Evolutionary conservation across 1,140 invertebrate genomes (phyloP).

Genomic region (Meteorus sp.): DNA sequence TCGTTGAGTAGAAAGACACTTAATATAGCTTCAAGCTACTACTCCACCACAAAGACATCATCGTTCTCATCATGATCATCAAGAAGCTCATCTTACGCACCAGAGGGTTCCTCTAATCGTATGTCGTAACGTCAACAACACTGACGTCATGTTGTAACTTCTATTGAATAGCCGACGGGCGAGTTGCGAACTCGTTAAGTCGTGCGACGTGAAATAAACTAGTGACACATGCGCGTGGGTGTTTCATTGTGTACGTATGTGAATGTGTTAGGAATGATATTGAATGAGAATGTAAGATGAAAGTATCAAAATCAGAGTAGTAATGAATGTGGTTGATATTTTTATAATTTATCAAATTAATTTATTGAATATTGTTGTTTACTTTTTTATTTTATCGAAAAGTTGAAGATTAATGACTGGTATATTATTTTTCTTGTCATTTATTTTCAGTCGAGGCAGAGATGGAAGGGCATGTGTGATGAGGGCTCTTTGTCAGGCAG

Average conservation of each 20-base stretch:
- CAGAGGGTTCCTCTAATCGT: conserved; percentile 7
- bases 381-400: too few species aligned
- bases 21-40: not conserved
- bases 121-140: conserved; percentile 7
- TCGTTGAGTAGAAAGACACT: too few species aligned
- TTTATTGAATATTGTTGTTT: too few species aligned
- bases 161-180: not conserved
- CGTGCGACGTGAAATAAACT: too few species aligned
- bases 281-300: too few species aligned
- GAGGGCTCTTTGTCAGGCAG: conserved; percentile 62
- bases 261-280: too few species aligned
- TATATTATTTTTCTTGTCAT: conserved; percentile 3
- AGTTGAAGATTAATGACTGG: not conserved
- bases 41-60: conserved; percentile 3
- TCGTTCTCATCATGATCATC: not conserved
- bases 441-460: conserved; percentile 57
- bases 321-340: too few species aligned
- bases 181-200: conserved; percentile 9
- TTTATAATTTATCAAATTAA: too few species aligned
- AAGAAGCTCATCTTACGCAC: conserved; percentile 1
- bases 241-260: too few species aligned
- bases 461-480: conserved; percentile 62
- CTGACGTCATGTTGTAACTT: not conserved
- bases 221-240: too few species aligned
- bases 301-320: too few species aligned